phyloP scores from a whole-genome alignment of 2,113 vertebrate species.

The Cariama cristata region DNA sequence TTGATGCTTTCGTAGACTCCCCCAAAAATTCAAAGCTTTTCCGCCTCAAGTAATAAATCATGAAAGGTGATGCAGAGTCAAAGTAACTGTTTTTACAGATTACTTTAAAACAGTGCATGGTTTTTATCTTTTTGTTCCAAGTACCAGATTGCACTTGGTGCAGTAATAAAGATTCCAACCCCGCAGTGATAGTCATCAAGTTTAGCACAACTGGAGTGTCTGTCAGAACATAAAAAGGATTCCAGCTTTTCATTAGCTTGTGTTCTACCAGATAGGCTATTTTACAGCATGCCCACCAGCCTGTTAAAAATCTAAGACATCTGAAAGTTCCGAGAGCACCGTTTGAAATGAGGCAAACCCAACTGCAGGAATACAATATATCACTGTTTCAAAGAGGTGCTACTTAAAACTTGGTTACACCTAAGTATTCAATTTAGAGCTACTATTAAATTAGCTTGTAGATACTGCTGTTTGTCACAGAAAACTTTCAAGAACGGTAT shows the following conservation, averaged over 20 bases:
- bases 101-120: constrained; percentile 66
- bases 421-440: background rate
- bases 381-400: background rate
- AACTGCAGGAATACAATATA: background rate
- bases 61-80: constrained; percentile 58
- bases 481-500: background rate
- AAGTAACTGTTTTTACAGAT: constrained; percentile 63
- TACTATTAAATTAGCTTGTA: background rate
- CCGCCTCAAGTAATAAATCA: constrained; percentile 43
- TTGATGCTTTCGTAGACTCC: constrained; percentile 26
- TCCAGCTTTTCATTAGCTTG: constrained; percentile 70
- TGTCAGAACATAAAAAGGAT: constrained; percentile 76
- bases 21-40: constrained; percentile 55
- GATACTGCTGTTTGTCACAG: background rate
- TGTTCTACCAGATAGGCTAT: constrained; percentile 52
- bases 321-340: background rate
- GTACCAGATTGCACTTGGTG: constrained; percentile 75
- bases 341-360: background rate
- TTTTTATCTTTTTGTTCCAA: constrained; percentile 74
- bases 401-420: background rate
- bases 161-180: constrained; percentile 76
- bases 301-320: constrained; percentile 56
- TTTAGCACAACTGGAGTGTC: constrained; percentile 63
- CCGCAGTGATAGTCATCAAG: constrained; percentile 72
- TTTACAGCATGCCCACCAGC: constrained; percentile 62